These are phyloP conservation scores for Pipistrellus pygmaeus DNA, from an alignment of 2,797 vertebrate genomes.

Conservation along the genomic window DNA sequence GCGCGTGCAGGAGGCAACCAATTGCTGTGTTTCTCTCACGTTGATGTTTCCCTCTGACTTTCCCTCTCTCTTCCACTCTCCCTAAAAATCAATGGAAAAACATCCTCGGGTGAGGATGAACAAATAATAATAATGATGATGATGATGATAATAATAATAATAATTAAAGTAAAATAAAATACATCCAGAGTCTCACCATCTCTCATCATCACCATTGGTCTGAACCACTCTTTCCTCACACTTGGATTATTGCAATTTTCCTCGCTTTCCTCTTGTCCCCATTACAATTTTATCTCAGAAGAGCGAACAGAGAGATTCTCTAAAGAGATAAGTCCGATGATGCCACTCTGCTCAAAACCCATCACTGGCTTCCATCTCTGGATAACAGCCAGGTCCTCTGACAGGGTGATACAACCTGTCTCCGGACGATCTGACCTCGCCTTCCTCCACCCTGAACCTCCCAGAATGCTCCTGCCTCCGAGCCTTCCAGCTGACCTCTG, in stretches of 20 bases:
- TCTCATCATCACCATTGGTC: background rate
- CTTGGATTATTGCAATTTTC: background rate
- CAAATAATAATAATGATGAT: no score
- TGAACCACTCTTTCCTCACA: background rate
- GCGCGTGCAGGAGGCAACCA: no score
- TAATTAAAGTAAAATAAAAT: background rate
- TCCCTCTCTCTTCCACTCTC: no score
- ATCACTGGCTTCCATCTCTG: background rate
- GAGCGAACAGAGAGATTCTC: background rate
- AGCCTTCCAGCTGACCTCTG: background rate
- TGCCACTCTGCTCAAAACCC: background rate
- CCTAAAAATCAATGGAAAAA: no score
- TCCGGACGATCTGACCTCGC: background rate
- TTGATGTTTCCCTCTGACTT: no score
- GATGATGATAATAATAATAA: no score
- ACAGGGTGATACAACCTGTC: background rate
- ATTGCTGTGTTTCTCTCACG: no score
- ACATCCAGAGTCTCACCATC: background rate
- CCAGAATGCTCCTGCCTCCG: background rate
- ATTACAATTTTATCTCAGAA: background rate
- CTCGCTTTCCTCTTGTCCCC: background rate
- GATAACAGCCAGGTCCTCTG: background rate
- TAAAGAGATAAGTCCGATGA: background rate
- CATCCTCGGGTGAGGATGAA: no score
- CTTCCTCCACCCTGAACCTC: background rate